Base-by-base conservation (phyloP, 2,888 invertebrate species). In the Steinernema hermaphroditum region DNA sequence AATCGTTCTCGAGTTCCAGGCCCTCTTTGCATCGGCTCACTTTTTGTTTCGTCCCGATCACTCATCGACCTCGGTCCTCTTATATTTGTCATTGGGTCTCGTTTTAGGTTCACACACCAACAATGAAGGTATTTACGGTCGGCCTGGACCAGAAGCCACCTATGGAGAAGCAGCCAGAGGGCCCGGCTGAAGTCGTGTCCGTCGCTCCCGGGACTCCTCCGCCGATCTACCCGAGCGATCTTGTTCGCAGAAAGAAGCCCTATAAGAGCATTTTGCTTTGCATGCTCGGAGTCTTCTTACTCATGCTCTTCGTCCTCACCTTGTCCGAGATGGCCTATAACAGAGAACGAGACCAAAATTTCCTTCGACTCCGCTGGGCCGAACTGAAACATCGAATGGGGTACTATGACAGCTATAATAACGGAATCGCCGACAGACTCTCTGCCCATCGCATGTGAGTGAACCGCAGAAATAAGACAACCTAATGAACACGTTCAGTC, bases 61-160 rank as follows among this genome's bases (percentile, higher is more conserved):
- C 22, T 22, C 12, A 19, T 22, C 24, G 19, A n/a, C n/a, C n/a
- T n/a, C n/a, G n/a, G n/a, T n/a, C n/a, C n/a, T n/a, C n/a, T n/a
- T n/a, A n/a, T 37, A 37, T 37, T 37, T 12, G 37, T 46, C 32
- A 62, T 2, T 34, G 22, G 6, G 16, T 1, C 34, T 62, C 37
- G 62, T 62, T 62, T 62, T 32, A 62, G 62, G 62, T 16, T 34
- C 62, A 32, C 27, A 57, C 78, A 27, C 73, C 73, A 22, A 77
- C 75, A 75, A 84, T 84, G 83, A 84, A 84, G 77, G 84, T 84
- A 73, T 84, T 84, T 71, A 84, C 84, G 69, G 80, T 84, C 71
- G 84, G 84, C 24, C 76, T 84, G 72, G 84, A 83, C 73, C 82
- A 84, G 76, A 84, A 82, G 76, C 73, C 78, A 6, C 76, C 78